Evolutionary conservation across 2,113 vertebrate genomes (phyloP), one percentile per base, ranked within the genome.

Genomic region (Pygoscelis adeliae): DNA sequence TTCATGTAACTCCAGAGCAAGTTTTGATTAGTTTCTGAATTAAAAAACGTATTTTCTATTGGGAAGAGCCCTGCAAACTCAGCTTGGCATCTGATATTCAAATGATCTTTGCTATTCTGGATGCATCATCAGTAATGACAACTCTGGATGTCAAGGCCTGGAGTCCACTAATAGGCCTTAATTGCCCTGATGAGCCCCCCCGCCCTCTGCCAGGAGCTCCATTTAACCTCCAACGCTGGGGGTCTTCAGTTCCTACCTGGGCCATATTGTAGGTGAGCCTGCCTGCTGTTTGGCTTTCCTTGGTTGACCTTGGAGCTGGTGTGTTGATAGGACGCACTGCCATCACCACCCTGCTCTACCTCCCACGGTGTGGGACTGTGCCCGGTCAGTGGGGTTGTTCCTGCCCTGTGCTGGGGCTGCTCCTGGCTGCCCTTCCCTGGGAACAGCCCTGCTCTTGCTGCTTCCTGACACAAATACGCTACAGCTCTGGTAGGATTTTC

Each of bases 11-110:
- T 88, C 74, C 49, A 87, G 44, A 91, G 62, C 30, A 92, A 93
- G 77, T 56, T 93, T 77, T 69, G 34, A 93, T 90, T 81, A 58
- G 61, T 29, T 91, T 94, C 80, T 85, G n/a, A 79, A 93, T 94
- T 69, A 83, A 95, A 87, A 47, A 53, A 6, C 7, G 0, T 44
- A 44, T 89, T 90, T 90, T 85, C 82, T 86, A 22, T 53, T 40
- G 14, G 32, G 30, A 85, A 94, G 23, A 94, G 26, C 69, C 26
- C 84, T 85, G 42, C 40, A 91, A 93, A 74, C 38, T 87, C 61
- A 73, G 44, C 34, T 76, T 77, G 22, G n/a, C 32, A 83, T 87
- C 74, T 90, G 89, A 77, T 71, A 91, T 26, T 93, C 70, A 83
- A 25, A 89, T 15, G 34, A 87, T 73, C 38, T 94, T n/a, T 23